Conservation (phyloP, 2,113 vertebrate genomes). For the Cnemophilus loriae region DNA sequence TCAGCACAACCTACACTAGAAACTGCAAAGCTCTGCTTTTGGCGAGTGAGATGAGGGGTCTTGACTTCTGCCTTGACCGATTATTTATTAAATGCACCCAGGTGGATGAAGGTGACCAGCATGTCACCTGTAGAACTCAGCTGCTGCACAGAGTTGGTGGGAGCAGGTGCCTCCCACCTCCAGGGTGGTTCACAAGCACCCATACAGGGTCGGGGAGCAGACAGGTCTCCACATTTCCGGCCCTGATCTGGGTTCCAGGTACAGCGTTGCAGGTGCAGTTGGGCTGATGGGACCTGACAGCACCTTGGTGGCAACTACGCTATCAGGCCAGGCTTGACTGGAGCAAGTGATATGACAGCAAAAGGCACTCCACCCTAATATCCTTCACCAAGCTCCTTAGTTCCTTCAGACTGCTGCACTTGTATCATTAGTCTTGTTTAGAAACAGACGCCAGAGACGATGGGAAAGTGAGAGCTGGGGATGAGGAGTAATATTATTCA, state of each 20-base stretch:
- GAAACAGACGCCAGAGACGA: background rate
- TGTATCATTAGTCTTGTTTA: accelerated
- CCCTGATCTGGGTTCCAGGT: background rate
- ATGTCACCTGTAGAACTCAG: accelerated
- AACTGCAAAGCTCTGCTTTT: background rate
- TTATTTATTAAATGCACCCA: background rate
- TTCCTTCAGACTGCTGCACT: background rate
- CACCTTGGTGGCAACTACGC: background rate
- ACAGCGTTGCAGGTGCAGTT: accelerated
- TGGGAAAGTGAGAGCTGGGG: background rate
- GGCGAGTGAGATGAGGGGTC: accelerated
- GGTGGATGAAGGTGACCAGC: background rate
- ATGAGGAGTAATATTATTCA: background rate
- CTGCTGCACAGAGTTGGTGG: accelerated
- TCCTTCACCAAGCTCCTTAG: background rate
- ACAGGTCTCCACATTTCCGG: background rate
- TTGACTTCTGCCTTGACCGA: accelerated
- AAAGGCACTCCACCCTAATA: background rate
- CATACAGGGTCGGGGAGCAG: accelerated
- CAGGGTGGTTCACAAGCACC: background rate
- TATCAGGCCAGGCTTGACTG: background rate
- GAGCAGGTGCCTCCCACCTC: background rate
- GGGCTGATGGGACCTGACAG: background rate
- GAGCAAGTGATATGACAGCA: background rate
- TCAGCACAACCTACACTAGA: accelerated